These are phyloP conservation scores for Phalacrocorax carbo DNA, from an alignment of 2,113 vertebrate species.

Conservation along the genomic window DNA sequence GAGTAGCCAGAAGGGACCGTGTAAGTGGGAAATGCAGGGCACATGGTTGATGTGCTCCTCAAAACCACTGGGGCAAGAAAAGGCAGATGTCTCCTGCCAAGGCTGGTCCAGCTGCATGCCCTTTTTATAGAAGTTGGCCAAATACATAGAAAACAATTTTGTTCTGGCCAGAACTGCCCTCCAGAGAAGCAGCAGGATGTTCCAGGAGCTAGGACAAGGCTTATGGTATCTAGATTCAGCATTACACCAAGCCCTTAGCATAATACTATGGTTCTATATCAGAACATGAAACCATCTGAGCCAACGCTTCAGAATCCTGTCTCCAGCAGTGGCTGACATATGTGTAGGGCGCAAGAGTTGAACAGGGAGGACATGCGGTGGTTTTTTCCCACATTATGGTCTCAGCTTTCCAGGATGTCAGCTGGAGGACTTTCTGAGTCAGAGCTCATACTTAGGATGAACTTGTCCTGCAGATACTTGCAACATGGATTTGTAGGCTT, in stretches of 20 bases:
- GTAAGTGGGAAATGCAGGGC: neutral
- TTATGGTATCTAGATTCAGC: neutral
- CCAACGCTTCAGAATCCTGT: neutral
- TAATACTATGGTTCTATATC: neutral
- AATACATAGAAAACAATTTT: neutral
- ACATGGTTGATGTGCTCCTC: neutral
- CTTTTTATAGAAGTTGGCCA: neutral
- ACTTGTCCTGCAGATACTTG: neutral
- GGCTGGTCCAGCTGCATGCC: neutral
- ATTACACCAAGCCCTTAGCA: neutral
- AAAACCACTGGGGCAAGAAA: neutral
- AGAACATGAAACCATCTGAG: neutral
- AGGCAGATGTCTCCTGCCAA: neutral
- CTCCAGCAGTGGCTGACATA: neutral
- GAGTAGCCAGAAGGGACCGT: neutral
- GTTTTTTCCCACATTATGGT: neutral
- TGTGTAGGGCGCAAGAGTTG: neutral
- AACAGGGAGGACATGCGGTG: fast-evolving
- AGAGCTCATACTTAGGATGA: neutral
- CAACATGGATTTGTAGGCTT: neutral
- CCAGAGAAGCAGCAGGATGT: neutral
- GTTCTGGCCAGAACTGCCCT: neutral
- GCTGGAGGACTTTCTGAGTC: neutral
- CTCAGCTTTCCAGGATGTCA: neutral
- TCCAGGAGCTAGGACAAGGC: neutral